These are phyloP conservation scores for human (Homo sapiens) DNA, from an alignment of 2,113 vertebrate genomes.

Conservation along the genomic window GRCh38 chr20:39748001-39748500, in stretches of 20 bases:
- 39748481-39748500: neutral
- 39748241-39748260: neutral
- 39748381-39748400: neutral
- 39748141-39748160: neutral
- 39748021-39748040: neutral
- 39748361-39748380: neutral
- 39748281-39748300: neutral
- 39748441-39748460: neutral
- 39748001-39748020: neutral
- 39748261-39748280: neutral
- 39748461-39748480: neutral
- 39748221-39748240: neutral
- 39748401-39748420: neutral
- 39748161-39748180: neutral
- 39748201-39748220: neutral
- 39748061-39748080: neutral
- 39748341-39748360: neutral
- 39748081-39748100: neutral
- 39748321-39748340: neutral
- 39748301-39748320: neutral
- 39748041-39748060: neutral
- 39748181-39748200: neutral
- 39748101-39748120: neutral
- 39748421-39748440: neutral
- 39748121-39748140: neutral